Base-by-base conservation (phyloP, 2,888 invertebrate species). In the Sabatieria punctata region DNA sequence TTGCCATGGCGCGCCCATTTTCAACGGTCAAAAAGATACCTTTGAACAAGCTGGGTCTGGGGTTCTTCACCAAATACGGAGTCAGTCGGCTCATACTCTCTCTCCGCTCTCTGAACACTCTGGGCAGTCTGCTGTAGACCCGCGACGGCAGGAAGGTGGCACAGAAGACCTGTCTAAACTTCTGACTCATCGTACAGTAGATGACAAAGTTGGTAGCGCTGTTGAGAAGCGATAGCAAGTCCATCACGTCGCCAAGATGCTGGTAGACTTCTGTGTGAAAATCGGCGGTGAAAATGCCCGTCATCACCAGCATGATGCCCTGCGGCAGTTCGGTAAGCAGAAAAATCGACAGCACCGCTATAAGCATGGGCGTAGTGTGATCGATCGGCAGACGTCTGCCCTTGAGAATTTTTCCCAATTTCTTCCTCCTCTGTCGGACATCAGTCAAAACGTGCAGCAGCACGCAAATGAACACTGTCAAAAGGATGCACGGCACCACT, bases 171-270 rank as follows among this genome's bases (percentile, higher is more conserved):
- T 57, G 57, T 52, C 71, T 54, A 56, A 72, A 71, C 55, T 69
- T 68, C 37, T 63, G 63, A 50, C 68, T 68, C 71, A 71, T 72
- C n/a, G 65, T 61, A 52, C 71, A 71, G 57, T 71, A 72, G 43
- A 71, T 65, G 15, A 71, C 66, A 58, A 72, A 71, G 50, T 71
- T 70, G 24, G 69, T 67, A 21, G 68, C 66, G 48, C 70, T 68
- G 49, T 69, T 70, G 46, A 65, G 64, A 39, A 71, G 58, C 0
- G 71, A 68, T 51, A 68, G 61, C 42, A 71, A 60, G 54, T 72
- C 68, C 26, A 70, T 56, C 22, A 71, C 53, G 50, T 68, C 65
- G 1, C 71, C 71, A 2, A 72, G 58, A 6, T 61, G 65, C 57
- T 61, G 61, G 57, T 71, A 71, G 25, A 71, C 64, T n/a, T 63